phyloP scores from a whole-genome alignment of 2,113 vertebrate genomes.

The Barnardius zonarius region DNA sequence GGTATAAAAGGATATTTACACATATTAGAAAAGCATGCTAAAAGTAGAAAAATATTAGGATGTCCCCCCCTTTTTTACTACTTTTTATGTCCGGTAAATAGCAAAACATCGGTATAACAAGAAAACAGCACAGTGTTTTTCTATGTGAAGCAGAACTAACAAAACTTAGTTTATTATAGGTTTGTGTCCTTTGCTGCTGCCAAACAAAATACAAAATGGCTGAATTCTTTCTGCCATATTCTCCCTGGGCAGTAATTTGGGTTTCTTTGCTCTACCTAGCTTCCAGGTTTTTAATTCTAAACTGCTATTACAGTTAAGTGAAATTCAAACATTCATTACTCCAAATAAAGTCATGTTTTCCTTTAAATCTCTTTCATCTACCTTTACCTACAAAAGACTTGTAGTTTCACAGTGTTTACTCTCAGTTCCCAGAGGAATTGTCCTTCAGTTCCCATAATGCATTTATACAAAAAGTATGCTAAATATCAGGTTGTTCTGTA shows the following conservation, averaged over 20 bases:
- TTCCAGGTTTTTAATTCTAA: background rate
- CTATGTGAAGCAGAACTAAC: background rate
- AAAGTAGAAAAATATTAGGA: background rate
- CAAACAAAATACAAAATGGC: background rate
- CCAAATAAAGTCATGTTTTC: slow-evolving; percentile 21
- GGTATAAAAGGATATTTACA: background rate
- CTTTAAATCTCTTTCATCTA: background rate
- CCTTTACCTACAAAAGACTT: background rate
- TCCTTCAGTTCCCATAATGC: background rate
- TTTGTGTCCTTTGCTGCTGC: background rate
- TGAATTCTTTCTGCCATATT: background rate
- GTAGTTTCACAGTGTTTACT: background rate
- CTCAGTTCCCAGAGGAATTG: background rate
- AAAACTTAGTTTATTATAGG: background rate
- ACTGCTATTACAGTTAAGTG: background rate
- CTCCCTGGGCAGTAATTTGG: background rate
- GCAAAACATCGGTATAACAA: background rate
- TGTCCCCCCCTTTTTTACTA: background rate
- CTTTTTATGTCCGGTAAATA: background rate
- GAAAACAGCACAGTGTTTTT: background rate
- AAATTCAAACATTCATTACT: background rate
- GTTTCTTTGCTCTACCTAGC: background rate
- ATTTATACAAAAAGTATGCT: background rate
- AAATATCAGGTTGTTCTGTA: background rate
- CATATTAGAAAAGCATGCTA: background rate